Evolutionary conservation across 1,140 invertebrate genomes (phyloP), one percentile per base, ranked within the genome.

Genomic region (Leptoteleia sp.): DNA sequence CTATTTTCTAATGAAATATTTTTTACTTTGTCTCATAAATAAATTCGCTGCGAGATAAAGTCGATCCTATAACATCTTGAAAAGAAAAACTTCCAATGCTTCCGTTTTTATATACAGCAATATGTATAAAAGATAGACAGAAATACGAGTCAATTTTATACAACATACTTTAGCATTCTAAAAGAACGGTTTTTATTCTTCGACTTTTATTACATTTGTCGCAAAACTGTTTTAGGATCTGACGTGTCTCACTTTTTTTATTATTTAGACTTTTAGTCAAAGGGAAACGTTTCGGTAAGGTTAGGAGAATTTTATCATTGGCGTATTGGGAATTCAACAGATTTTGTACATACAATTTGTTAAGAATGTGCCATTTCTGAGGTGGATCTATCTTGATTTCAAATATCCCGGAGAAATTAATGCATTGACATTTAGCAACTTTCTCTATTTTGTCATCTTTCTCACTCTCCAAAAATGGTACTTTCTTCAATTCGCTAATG

Each of bases 161-260:
- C 45, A 47, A 22, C 5, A 31, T 11, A 27, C 13, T 61, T 61
- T 71, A 13, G 38, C 35, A 50, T 45, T 0, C 9, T 16, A 13
- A 15, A 50, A 27, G 7, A 31, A 19, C 12, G 9, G 12, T n/a
- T 38, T 48, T 62, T 27, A 22, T 48, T 48, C 33, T 27, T n/a
- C 13, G 8, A 16, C 8, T 6, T 35, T 50, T 33, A n/a, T 50
- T 50, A 29, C 27, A n/a, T 8, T 0, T 35, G 19, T 27, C 16
- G 9, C 40, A 47, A 55, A 55, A 29, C 6, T 13, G 3, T 68
- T 19, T 52, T 48, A 47, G 29, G 42, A 52, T 59, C 71, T 76
- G 54, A 79, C 68, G 38, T 67, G 52, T 72, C 38, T 76, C 77
- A n/a, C 47, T 72, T 52, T 40, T 72, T 40, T 72, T 78, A 47